phyloP scores from a whole-genome alignment of 2,113 vertebrate genomes.

The Conger conger region DNA sequence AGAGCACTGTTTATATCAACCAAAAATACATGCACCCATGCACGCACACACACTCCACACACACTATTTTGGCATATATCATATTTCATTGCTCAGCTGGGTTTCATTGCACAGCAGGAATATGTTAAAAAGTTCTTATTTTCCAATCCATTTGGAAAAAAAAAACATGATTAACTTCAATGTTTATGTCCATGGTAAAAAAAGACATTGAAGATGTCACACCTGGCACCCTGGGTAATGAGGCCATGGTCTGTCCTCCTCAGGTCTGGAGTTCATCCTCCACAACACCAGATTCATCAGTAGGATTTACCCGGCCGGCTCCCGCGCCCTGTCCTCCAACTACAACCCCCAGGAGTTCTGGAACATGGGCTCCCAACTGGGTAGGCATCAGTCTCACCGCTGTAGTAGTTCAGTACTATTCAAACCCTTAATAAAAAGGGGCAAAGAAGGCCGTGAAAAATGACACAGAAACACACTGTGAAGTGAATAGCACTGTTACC shows the following conservation, averaged over 20 bases:
- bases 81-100: no score
- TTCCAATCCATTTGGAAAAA: no score
- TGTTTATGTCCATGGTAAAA: not conserved
- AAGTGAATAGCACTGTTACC: no score
- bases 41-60: no score
- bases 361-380: constrained; percentile 86
- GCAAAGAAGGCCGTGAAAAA: no score
- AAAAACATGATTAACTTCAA: no score
- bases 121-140: no score
- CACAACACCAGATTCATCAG: constrained; percentile 80
- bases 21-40: no score
- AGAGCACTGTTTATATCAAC: not conserved
- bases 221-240: not conserved
- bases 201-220: not conserved
- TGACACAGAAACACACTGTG: no score
- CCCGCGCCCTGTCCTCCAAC: constrained; percentile 76
- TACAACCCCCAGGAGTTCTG: constrained; percentile 86
- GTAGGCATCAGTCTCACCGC: constrained; percentile 60
- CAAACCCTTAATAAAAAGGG: not conserved
- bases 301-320: constrained; percentile 81
- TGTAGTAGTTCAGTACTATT: not conserved
- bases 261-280: constrained; percentile 69
- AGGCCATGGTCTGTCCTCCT: not conserved
- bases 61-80: no score
- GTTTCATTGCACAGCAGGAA: no score